A percentile compares a stretch with the other conserved stretches of the same genome.
These are phyloP conservation scores for Leptogaster cylindrica DNA, from an alignment of 2,888 invertebrate genomes.

Conservation along the genomic window DNA sequence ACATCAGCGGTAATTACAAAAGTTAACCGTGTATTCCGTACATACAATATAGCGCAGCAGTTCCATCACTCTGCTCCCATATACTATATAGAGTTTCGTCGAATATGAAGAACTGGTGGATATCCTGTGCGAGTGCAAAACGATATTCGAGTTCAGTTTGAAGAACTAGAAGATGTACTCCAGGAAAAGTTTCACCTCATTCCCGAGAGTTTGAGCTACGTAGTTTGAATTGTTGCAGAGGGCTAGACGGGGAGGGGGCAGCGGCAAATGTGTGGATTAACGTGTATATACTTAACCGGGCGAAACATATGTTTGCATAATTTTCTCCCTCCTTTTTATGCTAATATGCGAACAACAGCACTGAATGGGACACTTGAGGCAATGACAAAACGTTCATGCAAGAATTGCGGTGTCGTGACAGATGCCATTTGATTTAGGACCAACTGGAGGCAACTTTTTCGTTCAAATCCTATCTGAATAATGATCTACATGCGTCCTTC, in stretches of 20 bases:
- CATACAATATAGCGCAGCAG: background rate
- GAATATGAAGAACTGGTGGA: background rate
- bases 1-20: constrained; percentile 38
- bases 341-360: constrained; percentile 21
- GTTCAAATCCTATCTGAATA: background rate
- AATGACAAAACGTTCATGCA: constrained; percentile 9
- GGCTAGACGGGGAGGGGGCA: too few relatives aligned
- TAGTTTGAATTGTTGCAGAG: too few relatives aligned
- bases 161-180: constrained; percentile 26
- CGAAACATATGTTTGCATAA: constrained; percentile 39
- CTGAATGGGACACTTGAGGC: constrained; percentile 16
- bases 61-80: too few relatives aligned
- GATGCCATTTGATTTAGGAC: constrained; percentile 24
- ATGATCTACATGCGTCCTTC: background rate
- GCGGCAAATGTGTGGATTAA: constrained; percentile 5
- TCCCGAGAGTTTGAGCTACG: background rate
- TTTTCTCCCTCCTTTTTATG: constrained; percentile 34
- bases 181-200: constrained; percentile 13
- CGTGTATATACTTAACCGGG: constrained; percentile 19
- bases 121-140: constrained; percentile 19
- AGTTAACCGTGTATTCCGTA: constrained; percentile 30
- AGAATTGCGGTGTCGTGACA: constrained; percentile 16
- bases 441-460: constrained; percentile 4
- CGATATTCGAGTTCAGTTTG: constrained; percentile 21
- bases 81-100: too few relatives aligned